Percentiles rank a stretch among this genome's conserved stretches.
phyloP scores from a whole-genome alignment of 2,888 invertebrate species.

The Tetragonula carbonaria region DNA sequence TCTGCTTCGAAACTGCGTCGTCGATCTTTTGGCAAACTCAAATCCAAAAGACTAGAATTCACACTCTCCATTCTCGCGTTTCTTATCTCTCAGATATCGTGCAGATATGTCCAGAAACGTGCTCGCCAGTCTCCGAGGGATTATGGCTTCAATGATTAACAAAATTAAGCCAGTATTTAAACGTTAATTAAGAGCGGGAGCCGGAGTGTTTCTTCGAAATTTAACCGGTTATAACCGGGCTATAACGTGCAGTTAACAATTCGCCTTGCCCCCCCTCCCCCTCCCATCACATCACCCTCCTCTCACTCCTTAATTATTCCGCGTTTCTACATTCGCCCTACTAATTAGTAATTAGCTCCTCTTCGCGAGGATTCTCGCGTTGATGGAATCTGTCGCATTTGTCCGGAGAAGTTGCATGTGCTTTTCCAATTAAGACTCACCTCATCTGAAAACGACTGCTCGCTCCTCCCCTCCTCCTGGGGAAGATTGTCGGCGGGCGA shows the following conservation, averaged over 20 bases:
- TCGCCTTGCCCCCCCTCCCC: neutral
- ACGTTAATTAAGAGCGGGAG: neutral
- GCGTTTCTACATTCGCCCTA: conserved; percentile 42
- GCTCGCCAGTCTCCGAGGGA: too few species aligned
- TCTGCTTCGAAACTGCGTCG: too few species aligned
- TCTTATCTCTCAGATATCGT: too few species aligned
- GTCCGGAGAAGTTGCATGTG: conserved; percentile 25
- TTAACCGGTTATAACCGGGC: conserved; percentile 21
- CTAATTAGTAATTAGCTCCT: conserved; percentile 57
- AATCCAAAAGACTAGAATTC: too few species aligned
- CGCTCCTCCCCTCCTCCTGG: too few species aligned
- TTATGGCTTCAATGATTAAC: neutral
- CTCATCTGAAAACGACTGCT: conserved; percentile 26
- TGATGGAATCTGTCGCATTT: conserved; percentile 48
- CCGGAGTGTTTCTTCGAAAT: conserved; percentile 25
- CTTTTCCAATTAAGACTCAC: conserved; percentile 45
- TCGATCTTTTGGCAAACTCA: too few species aligned
- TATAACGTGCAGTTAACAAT: conserved; percentile 32
- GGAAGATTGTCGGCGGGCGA: conserved; percentile 3
- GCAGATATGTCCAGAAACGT: too few species aligned
- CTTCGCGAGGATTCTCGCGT: conserved; percentile 45
- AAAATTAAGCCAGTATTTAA: neutral
- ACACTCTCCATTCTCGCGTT: too few species aligned
- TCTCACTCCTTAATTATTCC: conserved; percentile 45
- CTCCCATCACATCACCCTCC: too few species aligned